Evolutionary conservation across 1,140 invertebrate genomes (phyloP), one percentile per base, ranked within the genome.

Genomic region (Copidosoma floridanum): DNA sequence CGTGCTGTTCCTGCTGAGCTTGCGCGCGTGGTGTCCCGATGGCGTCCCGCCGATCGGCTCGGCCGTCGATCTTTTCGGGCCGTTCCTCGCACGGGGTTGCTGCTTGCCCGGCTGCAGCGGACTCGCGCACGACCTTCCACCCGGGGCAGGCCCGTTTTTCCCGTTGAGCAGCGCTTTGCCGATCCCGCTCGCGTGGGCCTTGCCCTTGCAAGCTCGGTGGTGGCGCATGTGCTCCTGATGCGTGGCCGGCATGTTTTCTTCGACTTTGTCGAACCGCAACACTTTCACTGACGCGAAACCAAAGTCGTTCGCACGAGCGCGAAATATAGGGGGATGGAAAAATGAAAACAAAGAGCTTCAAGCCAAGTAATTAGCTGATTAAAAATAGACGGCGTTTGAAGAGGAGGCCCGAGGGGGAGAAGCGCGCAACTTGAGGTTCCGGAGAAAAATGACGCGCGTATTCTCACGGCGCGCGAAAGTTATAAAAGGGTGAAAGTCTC

Each of bases 151-250:
- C 29, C 1, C 40, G 12, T 2, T n/a, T 24, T 55, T 67, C 57
- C 48, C 55, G 70, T 67, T 62, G 18, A 58, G 67, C n/a, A n/a
- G n/a, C 43, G 76, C 71, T 65, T 84, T 83, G 11, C 71, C 76
- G 35, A 84, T 83, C 5, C 87, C 86, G 52, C 85, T 84, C 7
- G 86, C 88, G 66, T 90, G 88, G 0, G 86, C 83, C 64, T 86
- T 87, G 35, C 88, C 88, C 16, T 85, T 86, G 68, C 88, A 90
- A 26, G 85, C 85, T 65, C 83, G 84, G 71, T 89, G 88, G 61
- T 85, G 83, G 32, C 84, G 81, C 54, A 85, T 80, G 63, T 76
- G 77, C 20, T 68, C 64, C 59, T 85, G 85, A 41, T 80, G 83
- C 57, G 80, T 82, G 7, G 84, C 81, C 18, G 85, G 84, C 75